Base-by-base conservation (phyloP, 2,113 vertebrate genomes). In the Stigmatopora nigra region DNA sequence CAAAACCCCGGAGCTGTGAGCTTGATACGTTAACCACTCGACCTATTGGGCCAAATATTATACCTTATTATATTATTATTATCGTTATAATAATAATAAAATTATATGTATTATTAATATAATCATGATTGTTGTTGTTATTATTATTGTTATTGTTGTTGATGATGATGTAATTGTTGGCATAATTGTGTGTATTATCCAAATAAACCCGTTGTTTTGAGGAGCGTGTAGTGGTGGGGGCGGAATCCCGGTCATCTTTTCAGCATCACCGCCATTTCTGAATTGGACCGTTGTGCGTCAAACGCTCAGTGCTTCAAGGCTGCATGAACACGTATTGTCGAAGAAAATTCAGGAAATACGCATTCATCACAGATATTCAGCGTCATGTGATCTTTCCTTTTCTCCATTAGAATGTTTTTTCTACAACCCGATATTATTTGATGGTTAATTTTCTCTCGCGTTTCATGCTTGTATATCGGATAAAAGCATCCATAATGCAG, bases 121-220 rank as follows among this genome's bases (percentile, higher is more conserved):
- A 31, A 31, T 31, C 1, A 31, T 31, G 3, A 31, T 31, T 31
- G 3, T 31, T 31, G 3, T 31, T 31, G 9, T 41, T 41, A 41
- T 41, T 41, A 41, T 41, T 7, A 41, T 41, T 41, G 6, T 41
- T 41, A 4, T 31, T 31, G 25, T 31, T 31, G 25, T 31, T 31
- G n/a, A n/a, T n/a, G n/a, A n/a, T n/a, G n/a, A n/a, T n/a, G n/a
- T n/a, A n/a, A 31, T 31, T 31, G 25, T 31, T 31, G 25, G 25
- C 3, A 31, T 31, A 31, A 31, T 31, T 41, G 38, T 41, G 38
- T 41, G 84, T 84, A 90, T 88, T 84, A 90, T 92, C 88, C 92
- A 82, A 85, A 88, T 78, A 89, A 88, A 88, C 87, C 87, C 90
- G 86, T 89, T 85, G 92, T 92, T 91, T 84, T 79, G 88, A 91